Base-by-base conservation (phyloP, 2,888 invertebrate species). In the Leptogaster cylindrica region DNA sequence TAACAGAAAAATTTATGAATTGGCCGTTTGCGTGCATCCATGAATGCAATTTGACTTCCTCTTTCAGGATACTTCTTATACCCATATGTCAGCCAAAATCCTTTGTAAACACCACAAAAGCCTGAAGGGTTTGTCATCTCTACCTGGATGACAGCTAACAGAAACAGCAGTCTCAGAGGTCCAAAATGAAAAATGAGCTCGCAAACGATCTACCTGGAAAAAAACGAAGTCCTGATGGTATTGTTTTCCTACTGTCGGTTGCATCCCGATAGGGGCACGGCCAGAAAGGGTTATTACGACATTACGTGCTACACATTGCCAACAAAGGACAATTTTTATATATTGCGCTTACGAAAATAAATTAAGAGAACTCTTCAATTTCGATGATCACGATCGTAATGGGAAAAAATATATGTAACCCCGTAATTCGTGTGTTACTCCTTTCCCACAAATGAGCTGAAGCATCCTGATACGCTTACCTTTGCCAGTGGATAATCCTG, bases 11-110 rank as follows among this genome's bases (percentile, higher is more conserved):
- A 48, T 25, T 12, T 25, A n/a, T 41, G 33, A 18, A 55, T 36
- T 55, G 55, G 55, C 55, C 31, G 14, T 41, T 44, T 44, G 28
- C 61, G 44, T 61, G 41, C 44, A 61, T 44, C 44, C 27, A 18
- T 55, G 28, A 61, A 61, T 61, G 61, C 61, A 61, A 27, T 61
- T 61, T 61, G 61, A 61, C 61, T 61, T 61, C 61, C 61, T 61
- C 44, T 61, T 61, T 44, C 16, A 41, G 25, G 8, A 16, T 28
- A 41, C 44, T 25, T 28, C 44, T 44, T 28, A 44, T 8, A 27
- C 41, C 61, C 61, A 61, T 61, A 61, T 61, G 61, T 61, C 61
- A 61, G 61, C 61, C 28, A 61, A 44, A 44, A 44, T 61, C 61
- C 61, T 18, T 61, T 61, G 61, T 61, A 44, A 28, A 18, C 44